phyloP scores from a whole-genome alignment of 2,888 invertebrate genomes.

The Temnothorax unifasciatus region DNA sequence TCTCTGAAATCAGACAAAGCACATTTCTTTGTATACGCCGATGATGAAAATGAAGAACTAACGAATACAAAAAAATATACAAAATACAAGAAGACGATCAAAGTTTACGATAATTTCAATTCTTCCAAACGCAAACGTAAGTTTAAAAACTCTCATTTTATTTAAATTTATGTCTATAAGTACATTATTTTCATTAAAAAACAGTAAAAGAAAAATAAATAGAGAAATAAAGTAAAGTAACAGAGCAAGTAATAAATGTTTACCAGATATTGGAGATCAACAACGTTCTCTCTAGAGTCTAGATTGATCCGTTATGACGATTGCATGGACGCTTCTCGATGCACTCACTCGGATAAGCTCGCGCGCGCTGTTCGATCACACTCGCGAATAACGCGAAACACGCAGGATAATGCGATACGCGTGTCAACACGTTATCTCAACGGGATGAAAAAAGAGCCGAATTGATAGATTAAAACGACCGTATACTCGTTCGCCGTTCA shows the following conservation, averaged over 20 bases:
- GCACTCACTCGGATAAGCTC: not conserved
- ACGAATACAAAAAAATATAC: not conserved
- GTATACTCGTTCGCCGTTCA: not conserved
- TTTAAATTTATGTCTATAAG: not conserved
- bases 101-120: not conserved
- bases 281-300: not conserved
- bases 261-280: not conserved
- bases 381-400: not conserved
- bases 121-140: not conserved
- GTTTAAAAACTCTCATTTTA: not conserved
- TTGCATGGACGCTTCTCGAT: not conserved
- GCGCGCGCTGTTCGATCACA: not conserved
- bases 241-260: not conserved
- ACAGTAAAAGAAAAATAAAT: not conserved
- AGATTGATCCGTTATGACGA: not conserved
- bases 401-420: not conserved
- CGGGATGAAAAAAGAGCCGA: not conserved
- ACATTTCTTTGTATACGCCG: not conserved
- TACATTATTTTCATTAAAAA: not conserved
- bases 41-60: not conserved
- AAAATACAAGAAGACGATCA: not conserved
- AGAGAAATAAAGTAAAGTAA: not conserved
- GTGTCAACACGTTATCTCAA: not conserved
- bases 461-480: constrained; percentile 31
- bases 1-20: not conserved